Conservation (phyloP, 2,113 vertebrate species). For the Crotalus tigris region DNA sequence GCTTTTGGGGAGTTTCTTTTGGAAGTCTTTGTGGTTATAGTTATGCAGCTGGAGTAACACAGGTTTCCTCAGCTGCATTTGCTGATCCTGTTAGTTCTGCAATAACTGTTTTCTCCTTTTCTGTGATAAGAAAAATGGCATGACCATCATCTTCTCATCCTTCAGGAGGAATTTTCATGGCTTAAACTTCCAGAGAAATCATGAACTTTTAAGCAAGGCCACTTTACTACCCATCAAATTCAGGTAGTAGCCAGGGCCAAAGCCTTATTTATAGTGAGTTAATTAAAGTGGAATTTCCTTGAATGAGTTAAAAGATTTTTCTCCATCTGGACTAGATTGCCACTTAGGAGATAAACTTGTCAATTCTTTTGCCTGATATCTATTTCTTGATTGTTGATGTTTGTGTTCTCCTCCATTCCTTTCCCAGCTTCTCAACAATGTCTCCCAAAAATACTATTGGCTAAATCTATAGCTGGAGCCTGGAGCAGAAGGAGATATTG, state of each 20-base stretch:
- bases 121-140: not conserved
- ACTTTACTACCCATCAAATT: not conserved
- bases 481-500: not conserved
- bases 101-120: slow-evolving; percentile 1
- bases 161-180: not conserved
- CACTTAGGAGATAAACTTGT: not conserved
- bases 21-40: not conserved
- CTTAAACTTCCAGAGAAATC: not conserved
- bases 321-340: not conserved
- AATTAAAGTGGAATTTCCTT: not conserved
- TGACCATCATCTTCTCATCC: not conserved
- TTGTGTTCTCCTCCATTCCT: not conserved
- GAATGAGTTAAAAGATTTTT: not conserved
- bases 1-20: not conserved
- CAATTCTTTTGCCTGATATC: not conserved
- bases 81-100: not conserved
- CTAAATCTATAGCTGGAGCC: not conserved
- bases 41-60: not conserved
- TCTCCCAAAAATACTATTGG: not conserved
- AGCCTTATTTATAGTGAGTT: not conserved
- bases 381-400: not conserved
- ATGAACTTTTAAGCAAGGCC: not conserved
- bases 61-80: not conserved
- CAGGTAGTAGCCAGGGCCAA: not conserved
- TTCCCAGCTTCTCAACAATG: not conserved